Evolutionary conservation across 2,797 vertebrate species (phyloP), one percentile per base, ranked within the genome.

Genomic region (Myripristis murdjan): DNA sequence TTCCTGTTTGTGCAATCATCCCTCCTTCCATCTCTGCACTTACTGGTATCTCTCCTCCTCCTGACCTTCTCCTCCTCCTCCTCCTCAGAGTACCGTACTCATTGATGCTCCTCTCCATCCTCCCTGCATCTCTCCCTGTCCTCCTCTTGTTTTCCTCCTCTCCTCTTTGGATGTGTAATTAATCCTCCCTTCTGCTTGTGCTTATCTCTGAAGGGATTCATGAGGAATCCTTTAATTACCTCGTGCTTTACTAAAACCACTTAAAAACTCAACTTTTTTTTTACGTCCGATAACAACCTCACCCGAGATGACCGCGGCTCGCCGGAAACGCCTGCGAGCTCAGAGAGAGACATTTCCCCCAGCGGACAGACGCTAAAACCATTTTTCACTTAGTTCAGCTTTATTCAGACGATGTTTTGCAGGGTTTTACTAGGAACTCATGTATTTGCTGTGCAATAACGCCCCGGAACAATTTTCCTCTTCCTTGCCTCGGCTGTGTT

Each of bases 191-290:
- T 60, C 64, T 78, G 41, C 70, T 66, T 33, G 37, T 26, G 37
- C 26, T 22, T 26, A 39, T 62, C 64, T 71, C 75, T 1, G 0
- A 8, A 26, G 73, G 73, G 79, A 80, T 83, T 83, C 76, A 56
- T 4, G 62, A 64, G 49, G 49, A 77, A 69, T 68, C 66, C 67
- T 85, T 82, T 77, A 83, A 86, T 86, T 83, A 84, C 73, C 48
- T 9, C 0, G 1, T 49, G n/a, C 49, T 47, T 47, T 7, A 51
- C 72, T 18, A 7, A 78, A 82, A 60, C 53, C 35, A 37, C 64
- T 70, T 64, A 35, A 35, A 35, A 35, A 35, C 33, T 20, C 16
- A 67, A 56, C 64, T 79, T 73, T 51, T 8, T n/a, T n/a, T n/a
- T n/a, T n/a, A n/a, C n/a, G n/a, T n/a, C 47, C 0, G 37, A 75